phyloP scores from a whole-genome alignment of 2,113 vertebrate species.

The Apaloderma vittatum region DNA sequence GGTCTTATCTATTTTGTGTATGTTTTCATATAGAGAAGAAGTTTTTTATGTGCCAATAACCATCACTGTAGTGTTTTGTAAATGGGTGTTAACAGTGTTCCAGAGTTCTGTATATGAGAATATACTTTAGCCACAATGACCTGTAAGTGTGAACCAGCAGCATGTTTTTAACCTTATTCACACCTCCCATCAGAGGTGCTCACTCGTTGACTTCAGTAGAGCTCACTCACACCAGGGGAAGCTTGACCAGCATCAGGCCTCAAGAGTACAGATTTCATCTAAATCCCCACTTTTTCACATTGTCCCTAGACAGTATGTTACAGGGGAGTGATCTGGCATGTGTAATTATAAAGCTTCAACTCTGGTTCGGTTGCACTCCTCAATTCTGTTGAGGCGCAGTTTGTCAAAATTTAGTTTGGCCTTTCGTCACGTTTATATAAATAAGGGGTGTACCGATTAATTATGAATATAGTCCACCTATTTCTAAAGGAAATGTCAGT shows the following conservation, averaged over 20 bases:
- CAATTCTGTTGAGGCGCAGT: background rate
- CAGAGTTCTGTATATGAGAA: conserved; percentile 72
- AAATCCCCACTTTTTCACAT: conserved; percentile 26
- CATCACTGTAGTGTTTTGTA: conserved; percentile 77
- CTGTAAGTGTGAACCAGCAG: conserved; percentile 59
- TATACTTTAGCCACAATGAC: conserved; percentile 64
- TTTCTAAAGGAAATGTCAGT: conserved; percentile 15
- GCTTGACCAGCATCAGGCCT: conserved; percentile 4
- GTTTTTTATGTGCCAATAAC: conserved; percentile 76
- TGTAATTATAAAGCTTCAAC: conserved; percentile 20
- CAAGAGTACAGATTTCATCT: conserved; percentile 26
- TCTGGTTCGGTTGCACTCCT: background rate
- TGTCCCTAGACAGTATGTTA: conserved; percentile 24
- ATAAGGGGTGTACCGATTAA: background rate
- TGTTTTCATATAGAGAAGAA: conserved; percentile 72
- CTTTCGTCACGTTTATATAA: conserved; percentile 12
- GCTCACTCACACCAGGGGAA: background rate
- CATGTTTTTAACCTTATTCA: conserved; percentile 43
- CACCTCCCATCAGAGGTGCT: conserved; percentile 6
- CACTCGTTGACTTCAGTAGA: background rate
- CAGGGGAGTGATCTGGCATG: conserved; percentile 20
- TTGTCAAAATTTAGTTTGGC: conserved; percentile 32
- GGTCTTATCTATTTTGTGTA: conserved; percentile 72
- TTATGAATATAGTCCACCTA: background rate
- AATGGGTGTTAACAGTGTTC: conserved; percentile 72